Evolutionary conservation across 2,888 invertebrate genomes (phyloP).

Genomic region (Dastarcus helophoroides): DNA sequence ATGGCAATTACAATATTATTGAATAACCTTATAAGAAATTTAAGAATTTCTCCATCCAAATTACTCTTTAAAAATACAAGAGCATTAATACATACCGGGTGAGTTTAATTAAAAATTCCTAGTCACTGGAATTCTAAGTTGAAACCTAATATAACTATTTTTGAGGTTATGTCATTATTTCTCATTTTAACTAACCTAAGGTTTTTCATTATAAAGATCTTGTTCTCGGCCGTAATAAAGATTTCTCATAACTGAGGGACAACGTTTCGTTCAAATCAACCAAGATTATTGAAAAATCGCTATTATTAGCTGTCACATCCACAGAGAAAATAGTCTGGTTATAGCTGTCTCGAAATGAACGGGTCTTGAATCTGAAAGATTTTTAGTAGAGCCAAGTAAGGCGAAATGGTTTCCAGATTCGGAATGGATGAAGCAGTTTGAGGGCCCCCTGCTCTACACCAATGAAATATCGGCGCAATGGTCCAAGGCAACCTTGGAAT

Average conservation of each 20-base stretch:
- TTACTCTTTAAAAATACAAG: constrained; percentile 26
- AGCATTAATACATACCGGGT: constrained; percentile 32
- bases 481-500: constrained; percentile 13
- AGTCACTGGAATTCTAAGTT: constrained; percentile 5
- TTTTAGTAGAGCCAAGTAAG: too few relatives aligned
- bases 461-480: constrained; percentile 33
- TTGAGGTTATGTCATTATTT: constrained; percentile 20
- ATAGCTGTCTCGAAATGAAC: too few relatives aligned
- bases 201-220: too few relatives aligned
- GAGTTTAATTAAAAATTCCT: constrained; percentile 11
- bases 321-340: too few relatives aligned
- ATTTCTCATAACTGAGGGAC: too few relatives aligned
- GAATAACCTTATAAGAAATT: constrained; percentile 47
- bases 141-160: constrained; percentile 20
- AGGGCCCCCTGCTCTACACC: constrained; percentile 47
- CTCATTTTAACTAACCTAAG: too few relatives aligned
- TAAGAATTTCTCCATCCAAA: constrained; percentile 32
- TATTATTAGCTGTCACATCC: too few relatives aligned
- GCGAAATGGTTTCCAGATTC: constrained; percentile 56
- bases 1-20: constrained; percentile 28
- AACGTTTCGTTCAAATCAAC: too few relatives aligned
- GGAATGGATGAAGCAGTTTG: constrained; percentile 45
- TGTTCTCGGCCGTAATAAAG: too few relatives aligned
- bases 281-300: too few relatives aligned
- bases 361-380: too few relatives aligned